Conservation (phyloP, 2,888 invertebrate species). For the Drosophila trichaetosa region DNA sequence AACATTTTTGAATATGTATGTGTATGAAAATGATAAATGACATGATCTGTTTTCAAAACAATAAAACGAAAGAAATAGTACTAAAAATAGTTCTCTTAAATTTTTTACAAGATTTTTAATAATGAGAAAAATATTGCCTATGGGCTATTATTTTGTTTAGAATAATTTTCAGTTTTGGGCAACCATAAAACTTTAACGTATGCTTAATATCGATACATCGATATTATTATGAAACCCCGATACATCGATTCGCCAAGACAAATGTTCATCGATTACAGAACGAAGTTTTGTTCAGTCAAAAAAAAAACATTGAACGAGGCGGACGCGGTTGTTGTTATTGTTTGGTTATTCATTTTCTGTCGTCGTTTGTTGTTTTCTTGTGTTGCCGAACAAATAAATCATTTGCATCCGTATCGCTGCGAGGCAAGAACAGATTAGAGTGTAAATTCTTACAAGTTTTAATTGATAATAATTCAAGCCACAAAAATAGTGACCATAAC, state of each 20-base stretch:
- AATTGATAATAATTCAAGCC: conserved; percentile 41
- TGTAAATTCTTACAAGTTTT: conserved; percentile 61
- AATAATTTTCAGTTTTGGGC: background rate
- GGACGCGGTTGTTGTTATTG: conserved; percentile 61
- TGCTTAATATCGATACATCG: conserved; percentile 4
- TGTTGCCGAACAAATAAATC: conserved; percentile 56
- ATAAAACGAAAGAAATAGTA: background rate
- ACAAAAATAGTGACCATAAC: background rate
- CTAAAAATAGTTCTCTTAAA: background rate
- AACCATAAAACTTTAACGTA: background rate
- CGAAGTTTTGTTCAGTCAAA: conserved; percentile 45
- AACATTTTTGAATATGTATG: too few relatives aligned
- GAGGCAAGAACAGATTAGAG: conserved; percentile 33
- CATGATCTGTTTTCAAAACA: background rate
- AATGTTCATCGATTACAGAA: conserved; percentile 30
- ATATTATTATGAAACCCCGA: background rate
- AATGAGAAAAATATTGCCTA: background rate
- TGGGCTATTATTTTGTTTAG: background rate
- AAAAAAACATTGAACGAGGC: conserved; percentile 45
- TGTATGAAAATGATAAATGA: background rate
- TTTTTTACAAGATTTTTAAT: background rate
- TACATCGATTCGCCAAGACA: conserved; percentile 5
- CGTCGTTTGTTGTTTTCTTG: conserved; percentile 65
- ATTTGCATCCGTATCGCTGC: conserved; percentile 31
- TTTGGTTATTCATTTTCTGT: conserved; percentile 62